Conservation (phyloP, 2,888 invertebrate species). For the Parelbella ahira region DNA sequence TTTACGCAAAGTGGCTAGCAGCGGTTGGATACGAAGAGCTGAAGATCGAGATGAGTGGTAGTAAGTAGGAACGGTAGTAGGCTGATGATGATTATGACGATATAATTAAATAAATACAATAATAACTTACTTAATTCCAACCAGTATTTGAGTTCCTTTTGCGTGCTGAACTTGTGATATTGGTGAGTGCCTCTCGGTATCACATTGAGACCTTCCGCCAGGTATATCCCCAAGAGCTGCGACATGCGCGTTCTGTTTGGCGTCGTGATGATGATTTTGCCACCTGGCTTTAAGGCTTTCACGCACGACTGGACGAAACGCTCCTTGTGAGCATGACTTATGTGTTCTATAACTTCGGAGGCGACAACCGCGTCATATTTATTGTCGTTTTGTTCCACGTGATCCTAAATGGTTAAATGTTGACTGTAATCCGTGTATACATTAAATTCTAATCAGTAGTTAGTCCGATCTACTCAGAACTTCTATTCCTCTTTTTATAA, state of each 20-base stretch:
- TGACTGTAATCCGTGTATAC: too few species aligned
- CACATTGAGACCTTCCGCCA: conserved; percentile 87
- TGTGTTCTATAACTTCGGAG: conserved; percentile 95
- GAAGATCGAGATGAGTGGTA: too few species aligned
- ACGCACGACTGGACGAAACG: conserved; percentile 84
- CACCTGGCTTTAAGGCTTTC: conserved; percentile 83
- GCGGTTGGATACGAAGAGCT: too few species aligned
- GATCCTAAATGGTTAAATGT: too few species aligned
- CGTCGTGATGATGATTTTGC: conserved; percentile 85
- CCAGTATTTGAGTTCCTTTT: conserved; percentile 85
- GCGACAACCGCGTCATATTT: conserved; percentile 90
- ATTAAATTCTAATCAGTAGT: too few species aligned
- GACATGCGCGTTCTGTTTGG: conserved; percentile 82
- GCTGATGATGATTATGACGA: too few species aligned
- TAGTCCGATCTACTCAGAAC: too few species aligned
- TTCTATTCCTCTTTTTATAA: too few species aligned
- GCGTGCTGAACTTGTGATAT: conserved; percentile 93
- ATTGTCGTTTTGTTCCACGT: conserved; percentile 58
- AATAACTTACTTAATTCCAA: conserved; percentile 60
- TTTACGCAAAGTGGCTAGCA: too few species aligned
- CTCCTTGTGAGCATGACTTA: conserved; percentile 81
- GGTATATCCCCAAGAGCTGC: conserved; percentile 82
- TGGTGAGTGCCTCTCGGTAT: conserved; percentile 93
- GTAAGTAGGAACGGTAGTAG: too few species aligned
- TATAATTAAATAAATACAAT: too few species aligned